Base-by-base conservation (phyloP, 1,140 invertebrate genomes). In the Drepana arcuata region DNA sequence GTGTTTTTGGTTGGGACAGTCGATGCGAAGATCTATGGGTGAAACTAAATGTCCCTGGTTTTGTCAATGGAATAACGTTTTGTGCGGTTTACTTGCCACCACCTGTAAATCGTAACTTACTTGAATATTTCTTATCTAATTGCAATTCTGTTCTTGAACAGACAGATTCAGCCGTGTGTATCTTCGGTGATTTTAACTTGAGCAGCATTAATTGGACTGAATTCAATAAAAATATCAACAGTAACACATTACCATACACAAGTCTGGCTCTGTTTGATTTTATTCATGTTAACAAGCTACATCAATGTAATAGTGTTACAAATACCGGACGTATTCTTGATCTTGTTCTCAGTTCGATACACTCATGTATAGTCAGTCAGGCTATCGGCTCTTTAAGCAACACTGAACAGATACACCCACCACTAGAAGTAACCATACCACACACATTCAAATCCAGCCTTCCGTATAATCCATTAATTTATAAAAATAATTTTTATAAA, bases 151-250 rank as follows among this genome's bases (percentile, higher is more conserved):
- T 48, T 4, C 14, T 25, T n/a, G 38, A 43, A 23, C n/a, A 32
- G 12, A 39, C 14, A 27, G 7, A 9, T 15, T 21, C 11, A 9
- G 15, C 31, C 4, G 14, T 16, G 10, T 41, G 34, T 43, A 36
- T 42, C 21, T 14, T 51, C 1, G 44, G 53, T 2, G 48, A 56
- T 26, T 51, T 56, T 24, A 51, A 56, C 30, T 25, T 51, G n/a
- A 35, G 45, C 12, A 31, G 11, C 7, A 51, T 56, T 24, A 38
- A 44, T 12, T 56, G 52, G 53, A 29, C 18, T 37, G 11, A 41
- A 50, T 41, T n/a, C n/a, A n/a, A n/a, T n/a, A n/a, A n/a, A n/a
- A n/a, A n/a, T n/a, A n/a, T n/a, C n/a, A n/a, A n/a, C n/a, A n/a
- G n/a, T n/a, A n/a, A n/a, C n/a, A n/a, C n/a, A n/a, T n/a, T n/a